Conservation (phyloP, 2,113 vertebrate species). For the Brachypteracias leptosomus region DNA sequence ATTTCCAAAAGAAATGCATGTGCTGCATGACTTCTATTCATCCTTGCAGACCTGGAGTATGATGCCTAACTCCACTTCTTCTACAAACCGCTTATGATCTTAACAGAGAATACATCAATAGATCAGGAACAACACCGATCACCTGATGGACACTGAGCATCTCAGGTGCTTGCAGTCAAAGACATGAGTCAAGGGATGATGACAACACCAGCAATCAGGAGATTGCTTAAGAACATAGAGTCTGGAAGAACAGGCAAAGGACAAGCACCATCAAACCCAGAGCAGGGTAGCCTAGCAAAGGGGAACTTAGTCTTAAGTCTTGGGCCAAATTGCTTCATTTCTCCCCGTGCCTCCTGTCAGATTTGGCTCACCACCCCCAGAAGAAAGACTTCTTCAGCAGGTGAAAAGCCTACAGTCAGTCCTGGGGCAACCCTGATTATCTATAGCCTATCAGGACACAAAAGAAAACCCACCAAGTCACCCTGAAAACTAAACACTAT, state of each 20-base stretch:
- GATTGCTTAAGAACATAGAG: neutral
- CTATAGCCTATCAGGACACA: neutral
- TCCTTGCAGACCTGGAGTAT: neutral
- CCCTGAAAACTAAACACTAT: neutral
- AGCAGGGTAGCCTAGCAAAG: no score
- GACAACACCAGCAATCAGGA: neutral
- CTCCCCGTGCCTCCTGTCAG: neutral
- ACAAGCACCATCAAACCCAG: neutral
- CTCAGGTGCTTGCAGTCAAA: neutral
- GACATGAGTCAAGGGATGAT: neutral
- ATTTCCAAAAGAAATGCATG: neutral
- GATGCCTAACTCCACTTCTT: neutral
- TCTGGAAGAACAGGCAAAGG: neutral
- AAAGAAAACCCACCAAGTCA: neutral
- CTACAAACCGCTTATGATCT: neutral
- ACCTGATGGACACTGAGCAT: neutral
- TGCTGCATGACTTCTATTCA: neutral
- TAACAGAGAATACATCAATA: neutral
- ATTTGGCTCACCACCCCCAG: neutral
- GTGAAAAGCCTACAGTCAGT: neutral
- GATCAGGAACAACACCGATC: fast-evolving
- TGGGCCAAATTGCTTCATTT: neutral
- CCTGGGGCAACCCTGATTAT: neutral
- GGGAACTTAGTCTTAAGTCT: neutral
- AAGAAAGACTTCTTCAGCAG: neutral